Base-by-base conservation (phyloP, 2,888 invertebrate species). In the Apotomis capreana region DNA sequence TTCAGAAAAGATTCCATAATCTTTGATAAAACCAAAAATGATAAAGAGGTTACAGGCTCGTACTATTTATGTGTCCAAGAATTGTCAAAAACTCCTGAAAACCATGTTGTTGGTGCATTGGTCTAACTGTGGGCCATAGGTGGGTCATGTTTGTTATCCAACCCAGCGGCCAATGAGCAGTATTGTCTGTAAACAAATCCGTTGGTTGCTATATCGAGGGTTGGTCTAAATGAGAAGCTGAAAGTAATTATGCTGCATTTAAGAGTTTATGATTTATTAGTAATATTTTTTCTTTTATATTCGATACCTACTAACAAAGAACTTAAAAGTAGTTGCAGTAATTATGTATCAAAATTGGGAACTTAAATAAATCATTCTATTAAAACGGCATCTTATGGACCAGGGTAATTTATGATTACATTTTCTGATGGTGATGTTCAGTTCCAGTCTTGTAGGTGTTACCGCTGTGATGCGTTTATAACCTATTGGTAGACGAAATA, bases 171-270 rank as follows among this genome's bases (percentile, higher is more conserved):
- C 87, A 89, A 88, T 87, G 88, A 87, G 84, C 87, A 86, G 85
- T 90, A 88, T 89, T 91, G 89, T 90, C 81, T 88, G 90, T 91
- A 90, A 89, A 91, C 90, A 91, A 75, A 77, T 79, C 78, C 76
- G 79, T 76, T 78, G 79, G 79, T 77, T 79, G 78, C 76, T 70
- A 79, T 70, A 74, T 70, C 70, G 61, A 49, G 5, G 74, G 57
- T 58, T 78, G 81, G 83, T 75, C 26, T 74, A 79, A 84, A 75
- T 8, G 13, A 75, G 0, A 76, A 77, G 79, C 79, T 82, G 76
- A 75, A 26, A 26, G 76, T 78, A 69, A 59, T 61, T 67, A 15
- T 26, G 0, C 37, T 55, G 40, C 6, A 44, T 10, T 40, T 40
- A 5, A 59, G 2, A 40, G 1, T 0, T 9, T 49, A 3, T 5